Base-by-base conservation (phyloP, 2,113 vertebrate species). In the Brienomyrus brachyistius region DNA sequence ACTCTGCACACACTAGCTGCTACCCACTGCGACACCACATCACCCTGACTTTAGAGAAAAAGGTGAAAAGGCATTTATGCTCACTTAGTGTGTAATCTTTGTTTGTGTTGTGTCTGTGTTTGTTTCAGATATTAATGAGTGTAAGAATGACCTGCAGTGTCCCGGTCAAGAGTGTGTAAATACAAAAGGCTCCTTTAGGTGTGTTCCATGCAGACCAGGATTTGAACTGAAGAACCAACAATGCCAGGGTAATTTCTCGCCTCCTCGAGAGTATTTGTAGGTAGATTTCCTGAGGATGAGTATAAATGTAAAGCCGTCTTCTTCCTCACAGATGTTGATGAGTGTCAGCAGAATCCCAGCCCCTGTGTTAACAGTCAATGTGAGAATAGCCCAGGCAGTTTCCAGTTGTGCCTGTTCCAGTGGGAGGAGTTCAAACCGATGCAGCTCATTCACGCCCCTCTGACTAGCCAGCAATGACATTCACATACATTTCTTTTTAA, bases 111-210 rank as follows among this genome's bases (percentile, higher is more conserved):
- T 91, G 89, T 56, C 27, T 85, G 50, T 35, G 48, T 9, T 13
- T 90, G 0, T 89, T 77, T 82, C 91, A 98, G 97, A 98, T 82
- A 93, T 97, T 3, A 94, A 98, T 0, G 95, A 96, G 92, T 96
- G 97, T 89, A 95, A 94, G 83, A 96, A 97, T 90, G 92, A 94
- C 1, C 92, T 95, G 80, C 95, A 90, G 0, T 98, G 97, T 88
- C 97, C 97, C 0, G 97, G 96, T 87, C 96, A 97, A 90, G 96
- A 97, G 90, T 98, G 97, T 86, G 50, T 96, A 74, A 98, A 98
- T 95, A 93, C 93, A 0, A 92, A 83, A 0, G 97, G 97, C 0
- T 97, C 97, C 7, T 98, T 95, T 92, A 95, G 94, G 62, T 98
- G 97, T 89, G 91, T 93, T 1, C 93, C 96, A 84, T 98, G 97